These are phyloP conservation scores for Manis javanica DNA, from an alignment of 2,797 vertebrate genomes.

Conservation along the genomic window DNA sequence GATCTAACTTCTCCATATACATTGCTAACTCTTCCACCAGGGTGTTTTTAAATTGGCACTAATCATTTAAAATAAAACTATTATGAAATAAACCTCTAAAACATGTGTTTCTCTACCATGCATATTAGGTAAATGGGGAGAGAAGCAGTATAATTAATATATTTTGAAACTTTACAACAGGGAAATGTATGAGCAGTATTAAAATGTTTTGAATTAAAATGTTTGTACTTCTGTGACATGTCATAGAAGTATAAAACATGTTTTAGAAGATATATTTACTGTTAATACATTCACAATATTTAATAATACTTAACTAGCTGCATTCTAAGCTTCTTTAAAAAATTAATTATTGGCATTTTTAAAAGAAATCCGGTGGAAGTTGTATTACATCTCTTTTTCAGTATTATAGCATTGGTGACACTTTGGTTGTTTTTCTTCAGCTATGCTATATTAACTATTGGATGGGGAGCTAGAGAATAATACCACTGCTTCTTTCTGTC, in stretches of 20 bases:
- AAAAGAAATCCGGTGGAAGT: background rate
- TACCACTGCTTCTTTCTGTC: background rate
- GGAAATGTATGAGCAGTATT: background rate
- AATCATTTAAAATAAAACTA: conserved; percentile 52
- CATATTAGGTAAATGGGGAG: background rate
- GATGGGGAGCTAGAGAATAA: background rate
- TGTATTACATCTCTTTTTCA: background rate
- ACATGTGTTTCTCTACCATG: background rate
- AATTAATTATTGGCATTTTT: background rate
- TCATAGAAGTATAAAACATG: background rate
- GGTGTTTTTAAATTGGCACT: background rate
- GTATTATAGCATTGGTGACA: background rate
- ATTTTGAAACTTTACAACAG: background rate
- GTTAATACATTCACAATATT: background rate
- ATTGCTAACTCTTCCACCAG: background rate
- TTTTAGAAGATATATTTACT: conserved; percentile 2
- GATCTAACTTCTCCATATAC: background rate
- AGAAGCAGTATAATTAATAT: conserved; percentile 15
- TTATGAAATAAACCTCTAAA: background rate
- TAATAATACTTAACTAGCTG: background rate
- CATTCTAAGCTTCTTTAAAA: background rate
- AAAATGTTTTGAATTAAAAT: conserved; percentile 16
- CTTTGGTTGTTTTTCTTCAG: conserved; percentile 26
- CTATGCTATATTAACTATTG: background rate
- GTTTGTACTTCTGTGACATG: background rate